Conservation (phyloP, 2,888 invertebrate genomes). For the Tortrix viridana region DNA sequence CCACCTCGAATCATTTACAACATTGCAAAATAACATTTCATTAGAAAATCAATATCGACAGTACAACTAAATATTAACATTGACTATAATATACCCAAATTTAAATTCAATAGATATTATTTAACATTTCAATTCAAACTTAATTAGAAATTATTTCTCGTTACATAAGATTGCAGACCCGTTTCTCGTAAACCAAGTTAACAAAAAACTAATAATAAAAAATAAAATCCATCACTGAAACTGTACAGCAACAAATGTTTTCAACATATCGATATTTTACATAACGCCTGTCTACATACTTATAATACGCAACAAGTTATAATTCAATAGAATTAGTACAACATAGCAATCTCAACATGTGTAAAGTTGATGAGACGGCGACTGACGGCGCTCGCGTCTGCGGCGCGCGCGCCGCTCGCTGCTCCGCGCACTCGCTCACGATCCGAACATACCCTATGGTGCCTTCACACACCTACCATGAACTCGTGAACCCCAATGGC, state of each 20-base stretch:
- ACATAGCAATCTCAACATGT: slow-evolving; percentile 84
- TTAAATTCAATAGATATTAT: slow-evolving; percentile 70
- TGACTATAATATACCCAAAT: slow-evolving; percentile 81
- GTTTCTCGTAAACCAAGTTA: slow-evolving; percentile 80
- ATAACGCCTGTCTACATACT: slow-evolving; percentile 58
- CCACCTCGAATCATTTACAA: slow-evolving; percentile 74
- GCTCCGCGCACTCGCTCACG: slow-evolving; percentile 13
- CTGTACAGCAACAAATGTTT: slow-evolving; percentile 69
- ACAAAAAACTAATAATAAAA: slow-evolving; percentile 74
- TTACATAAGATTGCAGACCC: slow-evolving; percentile 80
- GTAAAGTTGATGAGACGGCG: slow-evolving; percentile 80
- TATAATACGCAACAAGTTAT: slow-evolving; percentile 82
- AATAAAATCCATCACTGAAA: slow-evolving; percentile 72
- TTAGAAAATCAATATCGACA: slow-evolving; percentile 72
- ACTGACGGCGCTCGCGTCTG: slow-evolving; percentile 55
- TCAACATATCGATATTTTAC: slow-evolving; percentile 54
- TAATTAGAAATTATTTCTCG: slow-evolving; percentile 74
- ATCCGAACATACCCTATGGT: slow-evolving; percentile 7
- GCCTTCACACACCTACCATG: slow-evolving; percentile 6
- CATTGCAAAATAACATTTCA: slow-evolving; percentile 81
- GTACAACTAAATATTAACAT: slow-evolving; percentile 77
- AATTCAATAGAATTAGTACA: slow-evolving; percentile 84
- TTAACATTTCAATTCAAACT: slow-evolving; percentile 73
- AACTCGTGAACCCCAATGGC: neutral
- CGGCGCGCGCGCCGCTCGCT: slow-evolving; percentile 34